Percentiles rank a stretch among this genome's conserved stretches.
These are phyloP conservation scores for Dysmachus trigonus DNA, from an alignment of 2,888 invertebrate genomes.

Conservation along the genomic window DNA sequence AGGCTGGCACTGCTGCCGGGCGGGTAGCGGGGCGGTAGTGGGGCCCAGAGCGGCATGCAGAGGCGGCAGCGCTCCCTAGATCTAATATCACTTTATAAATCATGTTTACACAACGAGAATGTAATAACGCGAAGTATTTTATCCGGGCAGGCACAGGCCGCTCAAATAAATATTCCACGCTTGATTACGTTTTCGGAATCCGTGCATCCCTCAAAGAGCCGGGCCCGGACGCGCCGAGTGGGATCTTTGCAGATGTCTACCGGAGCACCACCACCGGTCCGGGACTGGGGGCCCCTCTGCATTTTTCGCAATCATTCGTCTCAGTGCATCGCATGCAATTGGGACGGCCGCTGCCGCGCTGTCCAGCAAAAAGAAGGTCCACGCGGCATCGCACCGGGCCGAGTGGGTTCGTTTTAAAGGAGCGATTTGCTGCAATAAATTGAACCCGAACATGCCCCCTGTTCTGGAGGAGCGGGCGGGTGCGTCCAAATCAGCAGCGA, in stretches of 20 bases:
- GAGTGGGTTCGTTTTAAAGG: neutral
- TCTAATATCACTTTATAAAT: constrained; percentile 44
- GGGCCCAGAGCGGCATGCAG: neutral
- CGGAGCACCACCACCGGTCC: neutral
- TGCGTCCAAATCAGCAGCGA: too few species aligned
- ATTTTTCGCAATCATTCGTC: constrained; percentile 13
- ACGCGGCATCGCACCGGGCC: neutral
- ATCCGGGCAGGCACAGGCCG: neutral
- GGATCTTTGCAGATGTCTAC: constrained; percentile 33
- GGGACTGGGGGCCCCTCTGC: neutral
- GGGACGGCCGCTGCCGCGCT: neutral
- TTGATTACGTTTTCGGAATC: constrained; percentile 42
- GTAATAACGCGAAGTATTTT: constrained; percentile 32
- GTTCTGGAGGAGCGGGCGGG: neutral
- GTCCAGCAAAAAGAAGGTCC: neutral
- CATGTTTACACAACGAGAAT: constrained; percentile 39
- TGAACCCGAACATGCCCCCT: constrained; percentile 2
- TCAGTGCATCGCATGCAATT: constrained; percentile 5
- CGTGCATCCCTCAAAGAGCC: constrained; percentile 32
- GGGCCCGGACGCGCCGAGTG: neutral
- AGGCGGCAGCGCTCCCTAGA: neutral
- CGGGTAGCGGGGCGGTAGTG: neutral
- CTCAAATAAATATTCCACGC: constrained; percentile 38
- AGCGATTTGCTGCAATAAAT: constrained; percentile 38
- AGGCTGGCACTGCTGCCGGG: neutral